Percentiles rank a stretch among this genome's conserved stretches.
phyloP scores from a whole-genome alignment of 92 coral and sea anemone species.

The Siderastrea siderea region DNA sequence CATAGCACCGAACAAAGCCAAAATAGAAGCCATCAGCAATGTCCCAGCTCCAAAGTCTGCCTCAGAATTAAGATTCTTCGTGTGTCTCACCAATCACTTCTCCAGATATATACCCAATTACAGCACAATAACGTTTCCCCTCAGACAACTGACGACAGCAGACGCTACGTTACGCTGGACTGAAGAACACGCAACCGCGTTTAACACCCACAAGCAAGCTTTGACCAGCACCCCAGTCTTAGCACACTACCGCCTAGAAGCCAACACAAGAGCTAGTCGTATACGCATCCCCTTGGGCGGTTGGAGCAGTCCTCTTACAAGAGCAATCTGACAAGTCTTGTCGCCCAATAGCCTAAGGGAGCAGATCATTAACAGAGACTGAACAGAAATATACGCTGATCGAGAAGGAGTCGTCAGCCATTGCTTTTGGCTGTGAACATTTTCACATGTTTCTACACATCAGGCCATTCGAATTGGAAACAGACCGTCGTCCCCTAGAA shows the following conservation, averaged over 20 bases:
- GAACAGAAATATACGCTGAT: slow-evolving; percentile 43
- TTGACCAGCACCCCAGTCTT: slow-evolving; percentile 42
- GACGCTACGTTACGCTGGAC: too few relatives aligned
- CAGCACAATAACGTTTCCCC: too few relatives aligned
- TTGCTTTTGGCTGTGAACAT: slow-evolving; percentile 60
- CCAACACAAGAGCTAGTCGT: slow-evolving; percentile 50
- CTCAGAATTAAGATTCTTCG: too few relatives aligned
- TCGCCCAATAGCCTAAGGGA: slow-evolving; percentile 67
- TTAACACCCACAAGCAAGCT: too few relatives aligned
- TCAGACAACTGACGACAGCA: too few relatives aligned
- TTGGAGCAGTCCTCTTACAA: slow-evolving; percentile 63
- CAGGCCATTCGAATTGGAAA: slow-evolving; percentile 66
- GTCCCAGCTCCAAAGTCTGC: too few relatives aligned
- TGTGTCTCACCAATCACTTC: too few relatives aligned
- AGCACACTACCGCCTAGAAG: slow-evolving; percentile 63
- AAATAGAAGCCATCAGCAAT: too few relatives aligned
- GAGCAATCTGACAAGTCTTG: slow-evolving; percentile 43
- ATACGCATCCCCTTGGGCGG: slow-evolving; percentile 66
- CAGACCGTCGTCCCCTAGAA: slow-evolving; percentile 67
- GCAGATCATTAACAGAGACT: slow-evolving; percentile 48
- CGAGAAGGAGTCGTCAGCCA: slow-evolving; percentile 45
- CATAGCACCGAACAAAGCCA: too few relatives aligned
- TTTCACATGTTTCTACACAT: slow-evolving; percentile 65
- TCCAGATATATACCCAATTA: too few relatives aligned
- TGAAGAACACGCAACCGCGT: too few relatives aligned